These are phyloP conservation scores for Synanthedon formicaeformis DNA, from an alignment of 2,888 invertebrate species.

Conservation along the genomic window DNA sequence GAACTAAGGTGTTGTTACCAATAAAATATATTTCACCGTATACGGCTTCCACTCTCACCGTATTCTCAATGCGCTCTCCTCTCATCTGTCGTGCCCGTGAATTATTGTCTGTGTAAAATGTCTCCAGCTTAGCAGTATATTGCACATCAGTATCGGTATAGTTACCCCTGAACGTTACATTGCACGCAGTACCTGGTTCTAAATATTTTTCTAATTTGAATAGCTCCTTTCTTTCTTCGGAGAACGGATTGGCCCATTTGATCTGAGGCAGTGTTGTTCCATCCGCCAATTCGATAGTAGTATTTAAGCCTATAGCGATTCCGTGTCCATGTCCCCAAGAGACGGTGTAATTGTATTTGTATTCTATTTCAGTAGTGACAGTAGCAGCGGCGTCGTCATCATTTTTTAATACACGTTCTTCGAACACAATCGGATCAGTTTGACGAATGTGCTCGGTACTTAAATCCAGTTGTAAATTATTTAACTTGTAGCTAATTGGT, in stretches of 20 bases:
- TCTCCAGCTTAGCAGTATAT: slow-evolving; percentile 78
- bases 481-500: slow-evolving; percentile 81
- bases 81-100: slow-evolving; percentile 70
- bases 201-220: slow-evolving; percentile 74
- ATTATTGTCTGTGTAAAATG: slow-evolving; percentile 75
- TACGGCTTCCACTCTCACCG: slow-evolving; percentile 77
- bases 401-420: slow-evolving; percentile 63
- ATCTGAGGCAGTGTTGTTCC: slow-evolving; percentile 71
- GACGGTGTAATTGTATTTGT: slow-evolving; percentile 76
- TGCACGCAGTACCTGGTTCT: slow-evolving; percentile 83
- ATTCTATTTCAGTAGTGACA: slow-evolving; percentile 80
- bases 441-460: slow-evolving; percentile 63
- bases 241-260: slow-evolving; percentile 76
- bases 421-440: slow-evolving; percentile 62
- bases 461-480: slow-evolving; percentile 72
- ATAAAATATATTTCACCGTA: slow-evolving; percentile 84
- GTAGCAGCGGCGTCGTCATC: slow-evolving; percentile 68
- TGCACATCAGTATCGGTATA: slow-evolving; percentile 80
- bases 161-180: slow-evolving; percentile 82
- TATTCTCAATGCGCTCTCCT: slow-evolving; percentile 75
- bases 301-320: slow-evolving; percentile 77
- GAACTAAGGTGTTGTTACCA: slow-evolving; percentile 80
- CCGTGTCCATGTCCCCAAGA: slow-evolving; percentile 86
- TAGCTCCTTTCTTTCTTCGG: slow-evolving; percentile 68
- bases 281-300: slow-evolving; percentile 72